Base-by-base conservation (phyloP, 2,888 invertebrate species). In the Synergus japonicus region DNA sequence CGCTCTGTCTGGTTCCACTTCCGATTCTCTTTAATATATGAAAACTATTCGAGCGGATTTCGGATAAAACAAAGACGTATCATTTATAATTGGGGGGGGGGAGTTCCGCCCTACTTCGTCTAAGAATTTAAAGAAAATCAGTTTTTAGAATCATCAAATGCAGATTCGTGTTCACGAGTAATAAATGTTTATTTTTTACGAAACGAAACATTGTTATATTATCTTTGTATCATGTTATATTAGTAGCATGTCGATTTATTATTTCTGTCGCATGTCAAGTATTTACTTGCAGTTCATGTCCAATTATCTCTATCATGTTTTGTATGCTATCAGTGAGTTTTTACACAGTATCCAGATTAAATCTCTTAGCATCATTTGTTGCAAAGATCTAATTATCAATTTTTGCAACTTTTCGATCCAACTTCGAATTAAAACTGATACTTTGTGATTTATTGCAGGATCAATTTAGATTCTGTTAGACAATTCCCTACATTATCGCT, bases 1-100 rank as follows among this genome's bases (percentile, higher is more conserved):
- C 73, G 73, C 73, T 73, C 73, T 73, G 15, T 41, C 73, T 73
- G 73, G 29, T 73, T 73, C 73, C 73, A 49, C 13, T 54, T 69
- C 46, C 49, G 37, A 73, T 73, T 73, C 37, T 73, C 73, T 54
- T 49, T 41, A 58, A 41, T 73, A 58, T 41, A 54, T 15, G 37
- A 54, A 54, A 73, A 29, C 73, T n/a, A 29, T 49, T 73, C 10
- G 54, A 15, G 54, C 54, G 37, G 41, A 73, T 58, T 54, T 73
- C n/a, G 37, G 15, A 73, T 73, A 13, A 41, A 41, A 73, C 2
- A 54, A 54, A 73, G 37, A 73, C 29, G 29, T n/a, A 73, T 29
- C 9, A 69, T 10, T 46, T 46, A 49, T 58, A 58, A 9, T n/a
- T 58, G n/a, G n/a, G 2, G n/a, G 9, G 18, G n/a, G n/a, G 2